Base-by-base conservation (phyloP, 2,113 vertebrate genomes). In the Indicator indicator region DNA sequence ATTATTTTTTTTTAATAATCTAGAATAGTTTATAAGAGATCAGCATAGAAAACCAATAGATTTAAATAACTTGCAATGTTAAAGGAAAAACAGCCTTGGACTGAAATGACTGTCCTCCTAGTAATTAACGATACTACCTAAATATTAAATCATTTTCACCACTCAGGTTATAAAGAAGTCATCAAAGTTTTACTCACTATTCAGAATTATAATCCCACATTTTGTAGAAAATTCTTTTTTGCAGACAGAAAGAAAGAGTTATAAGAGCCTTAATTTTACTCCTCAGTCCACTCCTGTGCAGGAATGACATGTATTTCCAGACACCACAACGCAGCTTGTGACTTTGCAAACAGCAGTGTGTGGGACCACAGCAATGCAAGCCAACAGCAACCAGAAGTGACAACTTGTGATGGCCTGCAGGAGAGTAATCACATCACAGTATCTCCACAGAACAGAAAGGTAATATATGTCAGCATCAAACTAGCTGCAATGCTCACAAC, bases 21-120 rank as follows among this genome's bases (percentile, higher is more conserved):
- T 90, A 90, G 60, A 90, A 95, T 78, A 93, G 19, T 75, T 89
- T 96, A 76, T 93, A 97, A 95, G 94, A 94, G 96, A 95, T 96
- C 97, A 97, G 94, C 93, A 86, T 60, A 90, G 89, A 98, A 97
- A 97, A 97, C 83, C 89, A 97, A 94, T 93, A 95, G 63, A 42
- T 18, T 98, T 96, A 94, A 97, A 97, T 95, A 97, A 91, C 87
- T 96, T 93, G 69, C 93, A 90, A 88, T 42, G 55, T 88, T 95
- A 93, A 97, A 97, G 74, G 74, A 95, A 88, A 96, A 97, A 93
- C 52, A 91, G 77, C 19, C 83, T 92, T 11, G 5, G 64, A 63
- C 65, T 88, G 78, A 88, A 93, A 90, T 93, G 23, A 90, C 46
- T 84, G 17, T 69, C 65, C 80, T 95, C 38, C 71, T 76, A 36